Percentiles rank a stretch among this genome's conserved stretches.
These are phyloP conservation scores for Zeuzera pyrina DNA, from an alignment of 2,888 invertebrate genomes.

Conservation along the genomic window DNA sequence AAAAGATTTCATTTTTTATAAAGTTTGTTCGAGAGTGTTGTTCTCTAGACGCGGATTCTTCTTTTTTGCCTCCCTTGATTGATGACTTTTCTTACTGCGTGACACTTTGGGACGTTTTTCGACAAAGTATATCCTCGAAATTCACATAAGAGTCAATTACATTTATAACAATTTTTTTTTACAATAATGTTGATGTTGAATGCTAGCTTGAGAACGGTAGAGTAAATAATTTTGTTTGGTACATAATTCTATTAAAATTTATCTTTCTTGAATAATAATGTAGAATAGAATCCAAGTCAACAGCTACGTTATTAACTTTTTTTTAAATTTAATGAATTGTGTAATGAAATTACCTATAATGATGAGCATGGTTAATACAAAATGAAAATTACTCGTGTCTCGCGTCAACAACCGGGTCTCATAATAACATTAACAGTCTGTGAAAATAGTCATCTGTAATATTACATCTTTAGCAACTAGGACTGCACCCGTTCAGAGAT, in stretches of 20 bases:
- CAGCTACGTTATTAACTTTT: too few relatives aligned
- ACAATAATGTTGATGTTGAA: slow-evolving; percentile 8
- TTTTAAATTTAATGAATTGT: too few relatives aligned
- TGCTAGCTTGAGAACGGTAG: too few relatives aligned
- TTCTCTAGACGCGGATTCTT: slow-evolving; percentile 38
- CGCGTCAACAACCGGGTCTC: too few relatives aligned
- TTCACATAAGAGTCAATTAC: slow-evolving; percentile 42
- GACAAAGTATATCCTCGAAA: slow-evolving; percentile 30
- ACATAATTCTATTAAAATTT: too few relatives aligned
- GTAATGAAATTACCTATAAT: too few relatives aligned
- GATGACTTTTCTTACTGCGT: slow-evolving; percentile 51
- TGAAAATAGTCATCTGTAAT: not conserved
- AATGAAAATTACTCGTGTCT: too few relatives aligned
- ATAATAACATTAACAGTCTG: slow-evolving; percentile 1
- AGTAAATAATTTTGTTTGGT: too few relatives aligned
- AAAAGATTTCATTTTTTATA: slow-evolving; percentile 37
- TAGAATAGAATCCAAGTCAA: too few relatives aligned
- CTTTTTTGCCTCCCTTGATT: slow-evolving; percentile 51
- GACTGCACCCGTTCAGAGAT: too few relatives aligned
- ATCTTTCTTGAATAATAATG: too few relatives aligned
- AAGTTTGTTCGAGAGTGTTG: slow-evolving; percentile 37
- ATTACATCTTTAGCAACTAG: not conserved
- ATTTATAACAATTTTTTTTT: slow-evolving; percentile 24
- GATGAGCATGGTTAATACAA: too few relatives aligned
- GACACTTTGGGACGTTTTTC: slow-evolving; percentile 40